phyloP scores from a whole-genome alignment of 1,140 invertebrate genomes.

The Ericerus pela region DNA sequence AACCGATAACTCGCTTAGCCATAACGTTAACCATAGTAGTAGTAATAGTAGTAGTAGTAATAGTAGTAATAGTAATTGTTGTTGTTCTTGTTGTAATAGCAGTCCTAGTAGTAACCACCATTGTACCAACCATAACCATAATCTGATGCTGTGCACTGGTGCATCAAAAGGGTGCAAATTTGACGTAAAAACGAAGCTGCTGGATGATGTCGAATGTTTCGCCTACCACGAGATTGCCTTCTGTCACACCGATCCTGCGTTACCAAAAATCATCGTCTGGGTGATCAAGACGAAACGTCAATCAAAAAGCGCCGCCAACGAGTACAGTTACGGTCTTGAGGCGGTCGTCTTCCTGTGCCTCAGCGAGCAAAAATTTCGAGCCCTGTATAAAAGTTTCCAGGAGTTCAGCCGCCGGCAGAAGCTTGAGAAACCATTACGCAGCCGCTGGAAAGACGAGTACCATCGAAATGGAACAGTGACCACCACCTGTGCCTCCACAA shows the following conservation, averaged over 20 bases:
- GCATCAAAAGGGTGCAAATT: not conserved
- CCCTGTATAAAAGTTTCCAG: constrained; percentile 19
- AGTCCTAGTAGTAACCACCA: no score
- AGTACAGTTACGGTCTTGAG: constrained; percentile 18
- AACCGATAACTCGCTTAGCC: constrained; percentile 13
- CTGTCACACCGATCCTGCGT: constrained; percentile 23
- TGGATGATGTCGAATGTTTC: constrained; percentile 16
- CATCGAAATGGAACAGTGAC: not conserved
- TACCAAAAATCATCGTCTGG: constrained; percentile 22
- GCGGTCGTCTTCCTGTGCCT: constrained; percentile 19
- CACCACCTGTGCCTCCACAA: not conserved
- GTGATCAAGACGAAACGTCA: constrained; percentile 20
- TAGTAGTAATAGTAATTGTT: no score
- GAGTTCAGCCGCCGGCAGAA: constrained; percentile 21
- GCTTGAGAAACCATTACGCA: constrained; percentile 13
- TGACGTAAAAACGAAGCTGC: not conserved
- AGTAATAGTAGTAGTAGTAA: no score
- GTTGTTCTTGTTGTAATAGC: no score
- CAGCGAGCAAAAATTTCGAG: constrained; percentile 16
- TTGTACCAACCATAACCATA: no score
- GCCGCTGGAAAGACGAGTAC: not conserved
- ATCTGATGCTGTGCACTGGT: no score
- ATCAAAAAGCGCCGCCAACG: not conserved
- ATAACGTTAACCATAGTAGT: constrained; percentile 1
- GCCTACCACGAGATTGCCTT: constrained; percentile 22